Evolutionary conservation across 2,113 vertebrate species (phyloP), one percentile per base, ranked within the genome.

Genomic region (Pseudolaguvia tuberculata): DNA sequence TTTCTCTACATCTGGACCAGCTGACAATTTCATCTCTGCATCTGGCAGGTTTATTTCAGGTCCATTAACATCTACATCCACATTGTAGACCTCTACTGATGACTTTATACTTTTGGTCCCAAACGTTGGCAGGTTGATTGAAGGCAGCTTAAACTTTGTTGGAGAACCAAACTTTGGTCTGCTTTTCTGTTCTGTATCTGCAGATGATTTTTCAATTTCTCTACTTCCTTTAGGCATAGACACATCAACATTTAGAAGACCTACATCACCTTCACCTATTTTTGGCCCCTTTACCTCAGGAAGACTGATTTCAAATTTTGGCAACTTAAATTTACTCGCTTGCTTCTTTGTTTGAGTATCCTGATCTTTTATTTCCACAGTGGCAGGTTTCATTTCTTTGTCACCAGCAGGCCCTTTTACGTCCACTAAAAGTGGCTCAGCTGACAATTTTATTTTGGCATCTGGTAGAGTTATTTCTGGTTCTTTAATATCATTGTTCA

Each of bases 121-220:
- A 80, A 89, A 78, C 79, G 79, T 84, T 0, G 85, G 85, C 1
- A 88, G 10, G 52, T 77, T 84, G 1, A 88, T 80, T 70, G 78
- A 72, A 2, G 85, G 86, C 25, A 88, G 59, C 66, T 80, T 84
- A 81, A 65, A 85, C 72, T 35, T 77, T 67, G 21, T 79, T 21
- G 58, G 77, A 9, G 84, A 83, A 18, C 56, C 74, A 76, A 76
- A 76, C 55, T 61, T 76, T 23, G 27, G 13, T 21, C 21, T 6
- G 6, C 39, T 45, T 70, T 76, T 51, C 51, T 70, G 45, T 61
- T 23, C 23, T 17, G 39, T n/a, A 23, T 61, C 68, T 39, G 12
- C 23, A 5, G 69, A 10, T 35, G 48, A 15, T 45, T 15, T 21
- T 78, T 65, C 20, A 1, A 57, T 15, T n/a, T 78, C 55, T 67